Evolutionary conservation across 1,140 invertebrate genomes (phyloP).

Genomic region (Drosophila hydei): DNA sequence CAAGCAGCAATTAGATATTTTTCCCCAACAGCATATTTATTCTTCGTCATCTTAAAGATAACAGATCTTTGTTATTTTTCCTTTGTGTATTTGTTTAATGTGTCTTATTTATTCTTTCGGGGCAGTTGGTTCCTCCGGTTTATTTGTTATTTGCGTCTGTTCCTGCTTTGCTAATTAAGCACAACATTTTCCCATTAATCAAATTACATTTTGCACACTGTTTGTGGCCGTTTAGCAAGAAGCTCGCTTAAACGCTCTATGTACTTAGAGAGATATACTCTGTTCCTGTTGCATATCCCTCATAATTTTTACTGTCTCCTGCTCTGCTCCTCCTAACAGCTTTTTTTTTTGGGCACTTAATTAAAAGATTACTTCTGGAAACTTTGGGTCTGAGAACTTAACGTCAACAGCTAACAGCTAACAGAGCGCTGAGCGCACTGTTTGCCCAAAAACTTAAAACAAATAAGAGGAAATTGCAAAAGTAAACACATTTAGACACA

Average conservation of each 20-base stretch:
- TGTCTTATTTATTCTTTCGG: slow-evolving; percentile 28
- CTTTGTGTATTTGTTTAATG: slow-evolving; percentile 25
- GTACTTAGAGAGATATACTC: background rate
- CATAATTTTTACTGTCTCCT: slow-evolving; percentile 45
- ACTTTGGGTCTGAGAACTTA: slow-evolving; percentile 71
- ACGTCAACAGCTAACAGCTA: slow-evolving; percentile 59
- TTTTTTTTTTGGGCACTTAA: slow-evolving; percentile 58
- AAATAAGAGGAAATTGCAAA: slow-evolving; percentile 79
- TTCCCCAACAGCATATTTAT: too few species aligned
- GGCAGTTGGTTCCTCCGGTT: slow-evolving; percentile 1
- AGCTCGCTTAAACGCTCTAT: slow-evolving; percentile 10
- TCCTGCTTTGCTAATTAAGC: slow-evolving; percentile 69
- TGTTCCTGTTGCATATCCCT: slow-evolving; percentile 23
- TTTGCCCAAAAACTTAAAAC: slow-evolving; percentile 77
- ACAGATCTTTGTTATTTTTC: background rate
- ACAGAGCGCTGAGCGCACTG: slow-evolving; percentile 34
- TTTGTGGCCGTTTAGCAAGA: slow-evolving; percentile 23
- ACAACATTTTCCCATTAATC: slow-evolving; percentile 78
- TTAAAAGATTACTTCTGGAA: slow-evolving; percentile 81
- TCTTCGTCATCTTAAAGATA: too few species aligned
- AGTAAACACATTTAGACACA: slow-evolving; percentile 77
- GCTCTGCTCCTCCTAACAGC: background rate
- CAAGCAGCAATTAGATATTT: too few species aligned
- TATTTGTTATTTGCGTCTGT: slow-evolving; percentile 25
- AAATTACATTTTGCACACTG: slow-evolving; percentile 59